Evolutionary conservation across 2,888 invertebrate genomes (phyloP).

Genomic region (Pammene fasciana): DNA sequence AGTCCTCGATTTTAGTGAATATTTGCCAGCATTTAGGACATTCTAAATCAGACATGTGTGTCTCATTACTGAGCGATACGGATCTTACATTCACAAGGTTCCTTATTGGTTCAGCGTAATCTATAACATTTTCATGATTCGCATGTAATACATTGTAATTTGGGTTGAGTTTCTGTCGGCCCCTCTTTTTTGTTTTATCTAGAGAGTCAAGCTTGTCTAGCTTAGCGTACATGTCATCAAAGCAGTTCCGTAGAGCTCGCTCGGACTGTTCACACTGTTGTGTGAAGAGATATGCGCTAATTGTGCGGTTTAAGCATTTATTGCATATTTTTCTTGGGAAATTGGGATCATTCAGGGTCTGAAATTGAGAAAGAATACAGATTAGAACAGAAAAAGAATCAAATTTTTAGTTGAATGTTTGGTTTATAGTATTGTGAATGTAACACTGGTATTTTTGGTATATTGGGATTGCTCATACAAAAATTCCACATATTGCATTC

Average conservation of each 20-base stretch:
- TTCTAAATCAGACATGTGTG: constrained; percentile 57
- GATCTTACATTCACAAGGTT: constrained; percentile 61
- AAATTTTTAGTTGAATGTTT: neutral
- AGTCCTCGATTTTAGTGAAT: constrained; percentile 60
- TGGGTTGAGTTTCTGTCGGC: constrained; percentile 65
- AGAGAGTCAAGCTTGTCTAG: constrained; percentile 69
- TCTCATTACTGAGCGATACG: constrained; percentile 46
- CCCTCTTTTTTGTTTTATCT: constrained; percentile 62
- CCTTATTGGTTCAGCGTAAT: constrained; percentile 72
- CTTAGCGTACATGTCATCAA: constrained; percentile 71
- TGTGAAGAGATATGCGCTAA: constrained; percentile 67
- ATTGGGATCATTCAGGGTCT: constrained; percentile 63
- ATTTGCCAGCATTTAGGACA: constrained; percentile 72
- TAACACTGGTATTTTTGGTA: too few relatives aligned
- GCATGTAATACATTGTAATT: constrained; percentile 63
- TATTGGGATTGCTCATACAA: too few relatives aligned
- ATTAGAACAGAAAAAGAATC: neutral
- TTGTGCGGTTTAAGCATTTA: constrained; percentile 63
- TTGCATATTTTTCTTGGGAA: constrained; percentile 71
- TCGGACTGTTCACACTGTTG: constrained; percentile 73
- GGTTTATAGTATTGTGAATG: neutral
- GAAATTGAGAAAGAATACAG: constrained; percentile 49
- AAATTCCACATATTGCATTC: too few relatives aligned
- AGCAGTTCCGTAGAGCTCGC: constrained; percentile 68
- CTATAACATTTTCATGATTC: constrained; percentile 64